Evolutionary conservation across 2,888 invertebrate genomes (phyloP).

Genomic region (Pardosa pseudoannulata): DNA sequence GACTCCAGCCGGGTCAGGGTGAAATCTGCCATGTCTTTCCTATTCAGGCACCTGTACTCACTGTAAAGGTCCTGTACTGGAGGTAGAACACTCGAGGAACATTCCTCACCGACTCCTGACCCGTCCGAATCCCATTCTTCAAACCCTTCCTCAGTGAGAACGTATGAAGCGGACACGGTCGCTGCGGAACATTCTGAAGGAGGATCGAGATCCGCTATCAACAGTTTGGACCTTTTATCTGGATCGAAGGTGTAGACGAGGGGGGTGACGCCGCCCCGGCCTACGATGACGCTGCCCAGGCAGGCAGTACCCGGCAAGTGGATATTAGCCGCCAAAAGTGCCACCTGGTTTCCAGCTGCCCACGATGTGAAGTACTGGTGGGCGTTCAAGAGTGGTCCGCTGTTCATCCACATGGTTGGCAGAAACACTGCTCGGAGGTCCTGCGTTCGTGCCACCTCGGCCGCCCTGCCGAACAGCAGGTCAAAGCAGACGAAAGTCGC

Average conservation of each 20-base stretch:
- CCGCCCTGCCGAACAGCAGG: constrained; percentile 84
- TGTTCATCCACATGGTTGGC: constrained; percentile 88
- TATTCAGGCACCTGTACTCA: constrained; percentile 26
- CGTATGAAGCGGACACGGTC: constrained; percentile 2
- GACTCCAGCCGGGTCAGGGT: constrained; percentile 25
- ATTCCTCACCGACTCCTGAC: constrained; percentile 26
- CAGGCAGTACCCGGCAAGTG: constrained; percentile 82
- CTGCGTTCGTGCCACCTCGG: constrained; percentile 81
- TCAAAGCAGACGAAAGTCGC: constrained; percentile 91
- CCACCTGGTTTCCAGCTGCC: constrained; percentile 83
- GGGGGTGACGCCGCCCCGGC: constrained; percentile 78
- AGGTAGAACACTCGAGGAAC: constrained; percentile 14
- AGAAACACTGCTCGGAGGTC: constrained; percentile 82
- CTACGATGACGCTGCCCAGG: constrained; percentile 86
- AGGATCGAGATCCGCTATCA: constrained; percentile 12
- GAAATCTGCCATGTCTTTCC: constrained; percentile 29
- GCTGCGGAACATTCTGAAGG: not conserved
- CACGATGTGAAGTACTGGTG: constrained; percentile 85
- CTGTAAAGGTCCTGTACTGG: not conserved
- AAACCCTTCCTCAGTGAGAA: not conserved
- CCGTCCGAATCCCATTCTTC: constrained; percentile 20
- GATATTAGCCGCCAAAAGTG: constrained; percentile 85
- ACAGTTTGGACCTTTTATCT: constrained; percentile 38
- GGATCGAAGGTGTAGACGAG: constrained; percentile 39
- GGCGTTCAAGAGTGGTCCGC: constrained; percentile 83